Evolutionary conservation across 2,113 vertebrate genomes (phyloP), one percentile per base, ranked within the genome.

Genomic region (Pomatorhinus ruficollis): DNA sequence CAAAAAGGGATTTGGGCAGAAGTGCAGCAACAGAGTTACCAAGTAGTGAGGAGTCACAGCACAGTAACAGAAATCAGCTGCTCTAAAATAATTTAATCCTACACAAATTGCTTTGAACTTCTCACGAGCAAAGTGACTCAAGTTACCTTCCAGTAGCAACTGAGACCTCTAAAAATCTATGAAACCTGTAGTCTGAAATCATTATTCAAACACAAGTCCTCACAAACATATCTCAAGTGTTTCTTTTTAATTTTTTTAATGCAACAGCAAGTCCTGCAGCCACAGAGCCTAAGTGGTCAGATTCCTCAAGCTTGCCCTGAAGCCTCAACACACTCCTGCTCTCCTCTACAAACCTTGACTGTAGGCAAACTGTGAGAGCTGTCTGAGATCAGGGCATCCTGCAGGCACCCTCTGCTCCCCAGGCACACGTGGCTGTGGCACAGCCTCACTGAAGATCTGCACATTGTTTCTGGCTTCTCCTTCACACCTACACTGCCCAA

Each of bases 211-310:
- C n/a, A 3, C 5, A 7, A 82, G 15, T 42, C 23, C 15, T 54
- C 0, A 0, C 27, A 66, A 27, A 17, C 7, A 31, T 1, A 3
- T 2, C 15, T 23, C 60, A 81, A 54, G 31, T 20, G 20, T 42
- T 54, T 28, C 2, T 31, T 49, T 54, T 74, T 52, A 12, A 2
- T 10, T 6, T 27, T 70, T 70, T 89, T 49, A 83, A 33, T 23
- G 45, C 21, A 83, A 31, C 10, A 44, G 47, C 35, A 91, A 30
- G 52, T 54, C 30, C 47, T 70, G 47, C 49, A 79, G 24, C 3
- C 3, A 54, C 49, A 57, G 35, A 23, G 17, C 31, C 5, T 25
- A 69, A 76, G 25, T 2, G 15, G 6, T 35, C 65, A 72, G 31
- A 80, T 44, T 57, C 44, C 63, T 89, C 78, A 39, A 47, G 39